Evolutionary conservation across 2,888 invertebrate species (phyloP).

Genomic region (Zelleria hepariella): DNA sequence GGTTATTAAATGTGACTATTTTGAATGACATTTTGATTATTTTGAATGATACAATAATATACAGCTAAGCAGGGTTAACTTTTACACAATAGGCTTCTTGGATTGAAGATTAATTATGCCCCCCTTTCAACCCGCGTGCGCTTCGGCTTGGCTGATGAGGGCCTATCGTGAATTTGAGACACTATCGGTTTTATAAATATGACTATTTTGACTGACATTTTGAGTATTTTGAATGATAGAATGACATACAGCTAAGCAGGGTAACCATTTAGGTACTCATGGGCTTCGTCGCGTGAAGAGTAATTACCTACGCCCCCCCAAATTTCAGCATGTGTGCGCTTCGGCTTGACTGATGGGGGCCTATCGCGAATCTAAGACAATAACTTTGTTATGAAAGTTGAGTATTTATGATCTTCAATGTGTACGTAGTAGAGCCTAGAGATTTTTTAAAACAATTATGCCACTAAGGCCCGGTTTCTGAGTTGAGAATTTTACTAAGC

Average conservation of each 20-base stretch:
- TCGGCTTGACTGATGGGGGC: background rate
- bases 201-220: constrained; percentile 55
- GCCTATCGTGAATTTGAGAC: too few relatives aligned
- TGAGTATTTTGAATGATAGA: too few relatives aligned
- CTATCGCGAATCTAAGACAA: too few relatives aligned
- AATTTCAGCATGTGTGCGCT: background rate
- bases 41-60: too few relatives aligned
- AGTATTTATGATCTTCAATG: too few relatives aligned
- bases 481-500: too few relatives aligned
- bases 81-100: background rate
- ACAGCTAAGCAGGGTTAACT: constrained; percentile 28
- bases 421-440: too few relatives aligned
- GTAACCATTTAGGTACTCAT: background rate
- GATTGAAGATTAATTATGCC: background rate
- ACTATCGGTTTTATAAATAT: too few relatives aligned
- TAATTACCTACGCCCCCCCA: background rate
- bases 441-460: too few relatives aligned
- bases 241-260: constrained; percentile 42
- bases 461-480: too few relatives aligned
- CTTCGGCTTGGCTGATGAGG: background rate
- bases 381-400: too few relatives aligned
- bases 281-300: background rate
- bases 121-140: background rate
- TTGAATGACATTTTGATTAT: constrained; percentile 58
- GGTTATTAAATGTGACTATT: too few relatives aligned